Evolutionary conservation across 2,888 invertebrate species (phyloP), one percentile per base, ranked within the genome.

Genomic region (Synanthedon formicaeformis): DNA sequence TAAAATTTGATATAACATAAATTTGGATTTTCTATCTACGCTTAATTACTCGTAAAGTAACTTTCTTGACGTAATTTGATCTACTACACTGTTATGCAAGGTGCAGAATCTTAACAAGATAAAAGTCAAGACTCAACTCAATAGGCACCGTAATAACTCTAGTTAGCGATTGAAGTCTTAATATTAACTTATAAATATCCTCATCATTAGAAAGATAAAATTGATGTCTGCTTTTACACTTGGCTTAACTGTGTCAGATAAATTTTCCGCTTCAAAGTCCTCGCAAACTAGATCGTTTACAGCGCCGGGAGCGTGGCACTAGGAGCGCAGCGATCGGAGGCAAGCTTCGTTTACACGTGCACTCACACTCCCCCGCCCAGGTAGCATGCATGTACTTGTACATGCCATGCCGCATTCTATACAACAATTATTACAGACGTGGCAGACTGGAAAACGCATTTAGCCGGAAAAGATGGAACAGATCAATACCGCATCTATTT

Each of bases 211-310:
- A 52, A 52, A 48, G 45, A 49, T 48, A 56, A 56, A 56, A 58
- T 60, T 58, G 56, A 59, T 57, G 60, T 60, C 34, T 64, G 65
- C 59, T 59, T 66, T 65, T 59, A 62, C 65, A 63, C 66, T 73
- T 67, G 71, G 52, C 49, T 49, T 67, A 67, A 64, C 70, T 71
- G 57, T 75, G 57, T 75, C 73, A 72, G 69, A 75, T 74, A 73
- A 69, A 60, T 75, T 76, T 78, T 78, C 78, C 73, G 69, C 75
- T 69, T 70, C 67, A 74, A 78, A 78, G 77, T 78, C 70, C 70
- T 63, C 67, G 67, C 69, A 72, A 77, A 77, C 77, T 76, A 74
- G 75, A 77, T 78, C 77, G 73, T 71, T 79, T 79, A 79, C 79
- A 79, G 72, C 78, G 70, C 56, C 61, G 66, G 69, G 74, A 64